These are phyloP conservation scores for Microtus pennsylvanicus DNA, from an alignment of 2,113 vertebrate genomes.

Conservation along the genomic window DNA sequence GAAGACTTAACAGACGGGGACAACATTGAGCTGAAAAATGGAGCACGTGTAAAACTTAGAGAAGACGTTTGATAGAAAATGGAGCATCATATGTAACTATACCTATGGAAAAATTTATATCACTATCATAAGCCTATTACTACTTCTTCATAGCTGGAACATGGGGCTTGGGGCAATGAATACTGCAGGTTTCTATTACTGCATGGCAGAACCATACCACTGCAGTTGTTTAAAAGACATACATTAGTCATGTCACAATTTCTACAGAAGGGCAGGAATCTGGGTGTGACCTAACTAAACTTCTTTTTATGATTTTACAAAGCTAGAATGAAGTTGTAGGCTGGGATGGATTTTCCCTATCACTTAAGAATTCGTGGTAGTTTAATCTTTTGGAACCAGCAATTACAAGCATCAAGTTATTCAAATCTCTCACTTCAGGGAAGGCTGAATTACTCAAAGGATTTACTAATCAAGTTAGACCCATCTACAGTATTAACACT, in stretches of 20 bases:
- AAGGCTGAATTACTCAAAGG: not conserved
- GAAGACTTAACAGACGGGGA: not conserved
- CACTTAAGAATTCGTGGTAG: not conserved
- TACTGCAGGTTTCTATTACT: not conserved
- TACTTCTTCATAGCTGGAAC: not conserved
- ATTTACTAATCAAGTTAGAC: not conserved
- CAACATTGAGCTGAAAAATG: not conserved
- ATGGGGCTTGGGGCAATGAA: not conserved
- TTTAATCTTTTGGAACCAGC: conserved; percentile 24
- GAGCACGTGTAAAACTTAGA: not conserved
- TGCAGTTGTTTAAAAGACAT: not conserved
- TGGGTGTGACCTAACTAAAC: not conserved
- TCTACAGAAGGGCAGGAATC: not conserved
- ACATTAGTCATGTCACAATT: not conserved
- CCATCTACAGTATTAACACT: not conserved
- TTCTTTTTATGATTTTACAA: not conserved
- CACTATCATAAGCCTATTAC: not conserved
- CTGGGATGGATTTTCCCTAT: not conserved
- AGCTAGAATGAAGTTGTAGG: not conserved
- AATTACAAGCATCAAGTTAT: not conserved
- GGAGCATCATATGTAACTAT: not conserved
- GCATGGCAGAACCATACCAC: not conserved
- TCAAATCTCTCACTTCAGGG: not conserved
- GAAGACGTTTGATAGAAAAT: conserved; percentile 1
- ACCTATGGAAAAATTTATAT: not conserved